These are phyloP conservation scores for Carduelis carduelis DNA, from an alignment of 2,797 vertebrate species.

Conservation along the genomic window DNA sequence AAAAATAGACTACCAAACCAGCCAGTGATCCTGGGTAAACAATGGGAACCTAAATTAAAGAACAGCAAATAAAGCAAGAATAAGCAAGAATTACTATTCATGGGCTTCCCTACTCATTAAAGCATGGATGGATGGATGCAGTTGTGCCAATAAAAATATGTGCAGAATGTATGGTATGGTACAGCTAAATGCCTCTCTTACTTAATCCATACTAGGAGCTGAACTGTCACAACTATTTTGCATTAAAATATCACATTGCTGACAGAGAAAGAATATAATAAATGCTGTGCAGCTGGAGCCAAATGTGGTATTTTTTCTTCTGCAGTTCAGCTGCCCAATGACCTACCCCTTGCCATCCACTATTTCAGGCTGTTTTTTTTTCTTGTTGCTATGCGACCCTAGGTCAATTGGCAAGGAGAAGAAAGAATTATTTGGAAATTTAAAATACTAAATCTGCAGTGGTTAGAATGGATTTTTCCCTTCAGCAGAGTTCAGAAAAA, in stretches of 20 bases:
- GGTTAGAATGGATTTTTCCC: slow-evolving; percentile 6
- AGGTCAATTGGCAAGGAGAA: not conserved
- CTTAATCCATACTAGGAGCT: not conserved
- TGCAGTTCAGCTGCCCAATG: not conserved
- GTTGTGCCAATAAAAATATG: not conserved
- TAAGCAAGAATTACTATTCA: not conserved
- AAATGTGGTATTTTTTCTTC: not conserved
- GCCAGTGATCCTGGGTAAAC: not conserved
- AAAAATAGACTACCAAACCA: slow-evolving; percentile 28
- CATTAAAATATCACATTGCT: not conserved
- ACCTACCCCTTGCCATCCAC: not conserved
- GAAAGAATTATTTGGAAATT: slow-evolving; percentile 24
- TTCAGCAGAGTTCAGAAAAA: not conserved
- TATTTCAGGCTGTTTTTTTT: not conserved
- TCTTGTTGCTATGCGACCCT: not conserved
- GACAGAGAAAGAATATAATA: not conserved
- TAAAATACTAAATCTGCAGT: slow-evolving; percentile 28
- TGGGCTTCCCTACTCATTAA: slow-evolving; percentile 9
- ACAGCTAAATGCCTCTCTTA: not conserved
- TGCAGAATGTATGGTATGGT: not conserved
- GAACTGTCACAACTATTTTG: not conserved
- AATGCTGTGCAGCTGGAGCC: not conserved
- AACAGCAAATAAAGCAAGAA: slow-evolving; percentile 3
- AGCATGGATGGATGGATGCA: not conserved
- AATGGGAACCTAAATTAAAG: slow-evolving; percentile 44